Base-by-base conservation (phyloP, 2,888 invertebrate genomes). In the Venusia cambrica region DNA sequence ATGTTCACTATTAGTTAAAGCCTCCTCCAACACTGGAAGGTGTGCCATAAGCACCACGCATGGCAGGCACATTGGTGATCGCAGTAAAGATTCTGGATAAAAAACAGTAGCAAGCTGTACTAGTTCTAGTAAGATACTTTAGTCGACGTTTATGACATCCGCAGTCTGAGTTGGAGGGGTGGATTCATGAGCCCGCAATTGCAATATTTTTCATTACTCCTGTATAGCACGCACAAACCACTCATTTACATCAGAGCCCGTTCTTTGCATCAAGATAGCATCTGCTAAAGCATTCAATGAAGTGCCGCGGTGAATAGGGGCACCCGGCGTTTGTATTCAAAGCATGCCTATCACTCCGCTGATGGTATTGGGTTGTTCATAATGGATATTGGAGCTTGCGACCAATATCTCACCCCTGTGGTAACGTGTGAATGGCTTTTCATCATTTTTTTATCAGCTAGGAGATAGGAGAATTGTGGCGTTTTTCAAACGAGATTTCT, bases 281-380 rank as follows among this genome's bases (percentile, higher is more conserved):
- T 38, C 4, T 60, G 54, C 59, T 62, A 62, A 63, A 57, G 67
- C 63, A 17, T 27, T 52, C 68, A 69, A 72, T 74, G 69, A 76
- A 73, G 68, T 67, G 71, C 2, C 20, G 71, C 62, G 64, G 50
- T 60, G 65, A 64, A 68, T 67, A 58, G 60, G 59, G 55, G 46
- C 53, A 67, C 54, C 52, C 53, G 60, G 67, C 71, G 72, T 80
- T 81, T 74, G 68, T 76, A 80, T 81, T 76, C 77, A 73, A 58
- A 47, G 40, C 48, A 54, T 54, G 58, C 62, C 61, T 65, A 65
- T 62, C 27, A 14, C 22, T 28, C 13, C 64, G 58, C 61, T 64
- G 64, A 64, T 57, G 60, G 52, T 65, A 74, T 77, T 70, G 73
- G 74, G 65, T 57, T 60, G 62, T 72, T 63, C 72, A 71, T 63